These are phyloP conservation scores for Anolis sagrei DNA, from an alignment of 2,113 vertebrate genomes.

Conservation along the genomic window DNA sequence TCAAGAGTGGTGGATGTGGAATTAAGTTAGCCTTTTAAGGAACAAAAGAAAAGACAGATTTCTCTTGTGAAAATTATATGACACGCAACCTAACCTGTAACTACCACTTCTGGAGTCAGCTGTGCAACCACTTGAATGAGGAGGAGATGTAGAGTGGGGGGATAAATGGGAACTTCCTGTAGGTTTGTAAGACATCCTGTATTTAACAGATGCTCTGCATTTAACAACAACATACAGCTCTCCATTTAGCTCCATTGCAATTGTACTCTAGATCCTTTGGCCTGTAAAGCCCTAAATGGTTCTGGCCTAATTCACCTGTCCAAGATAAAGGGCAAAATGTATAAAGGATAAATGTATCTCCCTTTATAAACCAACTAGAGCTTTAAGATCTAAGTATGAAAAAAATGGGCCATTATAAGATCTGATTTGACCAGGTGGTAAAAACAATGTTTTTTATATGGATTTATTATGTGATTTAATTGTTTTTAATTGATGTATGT, in stretches of 20 bases:
- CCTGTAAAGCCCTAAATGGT: background rate
- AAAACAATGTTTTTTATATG: too few relatives aligned
- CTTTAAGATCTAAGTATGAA: too few relatives aligned
- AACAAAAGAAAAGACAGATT: slow-evolving; percentile 11
- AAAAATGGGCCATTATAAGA: too few relatives aligned
- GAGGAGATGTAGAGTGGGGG: slow-evolving; percentile 27
- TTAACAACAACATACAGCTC: background rate
- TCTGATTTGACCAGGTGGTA: too few relatives aligned
- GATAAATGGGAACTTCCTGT: slow-evolving; percentile 37
- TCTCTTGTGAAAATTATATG: slow-evolving; percentile 30
- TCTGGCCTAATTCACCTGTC: too few relatives aligned
- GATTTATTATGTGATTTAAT: too few relatives aligned
- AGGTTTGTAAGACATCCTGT: slow-evolving; percentile 39
- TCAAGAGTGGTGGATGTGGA: slow-evolving; percentile 17
- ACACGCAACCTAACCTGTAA: slow-evolving; percentile 27
- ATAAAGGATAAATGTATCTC: too few relatives aligned
- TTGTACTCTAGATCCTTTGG: slow-evolving; percentile 4
- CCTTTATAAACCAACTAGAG: too few relatives aligned
- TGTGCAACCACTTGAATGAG: slow-evolving; percentile 38
- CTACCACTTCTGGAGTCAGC: slow-evolving; percentile 39
- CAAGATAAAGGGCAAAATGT: too few relatives aligned
- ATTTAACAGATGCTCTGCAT: slow-evolving; percentile 41
- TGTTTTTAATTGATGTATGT: too few relatives aligned
- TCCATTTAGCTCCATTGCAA: slow-evolving; percentile 18
- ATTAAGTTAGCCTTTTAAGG: slow-evolving; percentile 3